Evolutionary conservation across 1,140 invertebrate species (phyloP), one percentile per base, ranked within the genome.

Genomic region (Oppia nitens): DNA sequence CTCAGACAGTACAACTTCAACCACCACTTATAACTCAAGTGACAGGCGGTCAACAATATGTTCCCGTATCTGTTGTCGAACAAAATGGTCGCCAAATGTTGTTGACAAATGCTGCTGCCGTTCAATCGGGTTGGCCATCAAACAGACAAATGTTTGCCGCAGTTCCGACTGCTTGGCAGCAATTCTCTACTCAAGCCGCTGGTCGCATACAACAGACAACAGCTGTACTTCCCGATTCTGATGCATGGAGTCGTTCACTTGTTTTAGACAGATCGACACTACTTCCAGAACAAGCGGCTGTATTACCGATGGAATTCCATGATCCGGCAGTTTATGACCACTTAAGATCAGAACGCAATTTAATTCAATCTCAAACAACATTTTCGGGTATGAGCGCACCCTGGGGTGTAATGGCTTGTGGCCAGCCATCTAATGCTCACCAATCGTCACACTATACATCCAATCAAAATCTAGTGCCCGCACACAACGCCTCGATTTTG

Each of bases 11-110:
- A 48, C 72, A 72, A 64, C 60, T 74, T 52, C 73, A 74, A 55
- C 71, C 73, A 24, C 72, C 73, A 60, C 63, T 75, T 12, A 70
- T 75, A 17, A 71, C 73, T 47, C 72, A 74, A 66, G 70, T 74
- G 62, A 59, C 62, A 52, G n/a, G 47, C 20, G 27, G 68, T 59
- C 85, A 87, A 67, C 85, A 89, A 64, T 88, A 89, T 70, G 85
- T 84, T 12, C 86, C 86, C n/a, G 86, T 89, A 3, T 88, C 86
- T n/a, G 86, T 89, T 78, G 83, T 90, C 29, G 87, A 90, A 72
- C 73, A 74, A 59, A 67, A 71, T 53, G 73, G 70, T 32, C 64
- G 75, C 50, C 75, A 74, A 59, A 75, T 78, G 68, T 65, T 78
- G 50, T 68, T 75, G 47, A 70, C 74, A 51, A 57, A 64, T 55